Percentiles rank a stretch among this genome's conserved stretches.
phyloP scores from a whole-genome alignment of 2,888 invertebrate genomes.

The Drosophila vallismaia region DNA sequence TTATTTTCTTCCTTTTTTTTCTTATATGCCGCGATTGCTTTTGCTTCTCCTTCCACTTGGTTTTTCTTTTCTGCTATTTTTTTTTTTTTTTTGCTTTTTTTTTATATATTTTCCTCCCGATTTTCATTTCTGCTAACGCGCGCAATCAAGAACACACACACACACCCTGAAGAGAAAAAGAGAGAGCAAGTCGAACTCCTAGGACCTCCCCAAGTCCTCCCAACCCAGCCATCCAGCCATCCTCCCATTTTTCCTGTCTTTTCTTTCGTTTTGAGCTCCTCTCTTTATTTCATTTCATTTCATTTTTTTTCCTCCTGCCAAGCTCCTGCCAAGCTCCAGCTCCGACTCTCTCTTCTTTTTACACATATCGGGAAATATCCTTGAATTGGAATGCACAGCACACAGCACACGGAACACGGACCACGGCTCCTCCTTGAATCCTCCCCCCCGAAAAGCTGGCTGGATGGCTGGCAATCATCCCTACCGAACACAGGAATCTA shows the following conservation, averaged over 20 bases:
- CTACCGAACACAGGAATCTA: conserved; percentile 62
- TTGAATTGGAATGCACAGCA: conserved; percentile 73
- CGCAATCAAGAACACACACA: conserved; percentile 67
- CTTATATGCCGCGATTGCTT: conserved; percentile 66
- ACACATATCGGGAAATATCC: conserved; percentile 78
- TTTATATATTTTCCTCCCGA: conserved; percentile 58
- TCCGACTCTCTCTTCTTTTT: conserved; percentile 45
- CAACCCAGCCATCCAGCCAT: neutral
- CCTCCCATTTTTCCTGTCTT: conserved; percentile 55
- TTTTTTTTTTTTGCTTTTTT: conserved; percentile 19
- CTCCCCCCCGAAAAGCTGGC: neutral
- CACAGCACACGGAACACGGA: neutral
- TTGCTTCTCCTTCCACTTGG: conserved; percentile 33
- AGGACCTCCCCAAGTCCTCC: conserved; percentile 35
- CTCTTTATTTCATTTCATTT: conserved; percentile 37
- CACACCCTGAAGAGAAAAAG: conserved; percentile 6
- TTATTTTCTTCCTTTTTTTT: conserved; percentile 42
- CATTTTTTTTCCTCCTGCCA: conserved; percentile 17
- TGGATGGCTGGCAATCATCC: conserved; percentile 34
- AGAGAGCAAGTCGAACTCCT: conserved; percentile 40
- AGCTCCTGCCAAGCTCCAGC: neutral
- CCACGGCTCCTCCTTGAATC: conserved; percentile 58
- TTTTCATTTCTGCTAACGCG: conserved; percentile 76
- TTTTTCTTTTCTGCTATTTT: conserved; percentile 29
- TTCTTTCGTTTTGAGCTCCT: conserved; percentile 53